Base-by-base conservation (phyloP, 1,140 invertebrate genomes). In the Doryteuthis pealeii region DNA sequence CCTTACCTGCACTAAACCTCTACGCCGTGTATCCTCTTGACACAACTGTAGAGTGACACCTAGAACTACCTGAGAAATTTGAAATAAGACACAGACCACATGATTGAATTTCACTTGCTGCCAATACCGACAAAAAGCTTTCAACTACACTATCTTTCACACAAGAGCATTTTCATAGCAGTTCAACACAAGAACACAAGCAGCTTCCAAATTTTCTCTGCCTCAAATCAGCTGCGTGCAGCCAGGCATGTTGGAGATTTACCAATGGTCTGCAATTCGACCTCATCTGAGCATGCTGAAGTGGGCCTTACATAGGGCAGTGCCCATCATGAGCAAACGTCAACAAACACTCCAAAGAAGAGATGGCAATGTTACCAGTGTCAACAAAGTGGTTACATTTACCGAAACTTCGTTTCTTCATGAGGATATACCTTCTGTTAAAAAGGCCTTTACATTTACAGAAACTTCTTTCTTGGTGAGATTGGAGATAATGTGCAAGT, bases 341-440 rank as follows among this genome's bases (percentile, higher is more conserved):
- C 54, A 12, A 14, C 10, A 12, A 6, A 22, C 18, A n/a, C 6
- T 22, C 22, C 26, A 5, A 62, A 62, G 26, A 62, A 62, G 54
- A 62, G 26, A 62, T 2, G 26, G 26, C 26, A 62, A 62, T 62
- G 54, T 62, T 62, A 62, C 54, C 18, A 62, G 54, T 28, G 54
- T 62, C 54, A 62, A 62, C 54, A 62, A 62, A 22, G 54, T 62
- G 18, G 54, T 62, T 22, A 62, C 54, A 6, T 62, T 62, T 62
- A 62, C 54, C 26, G 54, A 62, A 62, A 62, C 54, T 8, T 62
- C 54, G 26, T 62, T 62, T 62, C 18, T 28, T 62, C 18, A 62
- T 1, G 54, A 62, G 26, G 54, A 62, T 22, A 18, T 18, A 12
- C 54, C 54, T 15, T 62, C 54, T n/a, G 54, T 62, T 22, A 62